Evolutionary conservation across 1,140 invertebrate species (phyloP), one percentile per base, ranked within the genome.

Genomic region (Drosophila fuyamai): DNA sequence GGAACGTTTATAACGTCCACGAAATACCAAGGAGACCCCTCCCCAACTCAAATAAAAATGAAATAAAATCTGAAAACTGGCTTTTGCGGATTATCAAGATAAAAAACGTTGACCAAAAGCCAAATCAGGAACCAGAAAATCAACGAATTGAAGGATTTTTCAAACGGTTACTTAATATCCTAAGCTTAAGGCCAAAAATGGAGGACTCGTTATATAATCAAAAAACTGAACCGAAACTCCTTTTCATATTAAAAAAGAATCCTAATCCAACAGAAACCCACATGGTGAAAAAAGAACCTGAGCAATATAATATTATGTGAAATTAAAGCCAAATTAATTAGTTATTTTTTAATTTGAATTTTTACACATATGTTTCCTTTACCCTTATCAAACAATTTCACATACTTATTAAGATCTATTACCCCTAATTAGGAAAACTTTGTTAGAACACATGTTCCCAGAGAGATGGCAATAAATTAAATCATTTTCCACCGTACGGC

Each of bases 401-500:
- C 13, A 57, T 61, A 71, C 48, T 43, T 57, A 70, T 48, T 60
- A 73, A 76, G 83, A 76, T 65, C 23, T 55, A 84, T 66, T 62
- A 70, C 43, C 27, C 46, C 55, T 63, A 86, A 86, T 86, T 88
- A 88, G 62, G 41, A 27, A 76, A 59, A 63, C 35, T 74, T 73
- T 55, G 27, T 41, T 13, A n/a, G 14, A 73, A 77, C 83, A 86
- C 43, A 83, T 86, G 83, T 50, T 78, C 54, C 84, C 56, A 36
- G 10, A 16, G 38, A 36, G 44, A 53, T 47, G 60, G 72, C 67
- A 68, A 86, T 86, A 86, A 86, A 86, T 86, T 83, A 83, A 62
- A 81, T 59, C 35, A 60, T 63, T 55, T 58, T 51, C 55, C 47
- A 40, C 40, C 35, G 48, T 38, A 67, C n/a, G 16, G 43, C 58